Evolutionary conservation across 2,797 vertebrate genomes (phyloP).

Genomic region (Lutjanus campechanus): DNA sequence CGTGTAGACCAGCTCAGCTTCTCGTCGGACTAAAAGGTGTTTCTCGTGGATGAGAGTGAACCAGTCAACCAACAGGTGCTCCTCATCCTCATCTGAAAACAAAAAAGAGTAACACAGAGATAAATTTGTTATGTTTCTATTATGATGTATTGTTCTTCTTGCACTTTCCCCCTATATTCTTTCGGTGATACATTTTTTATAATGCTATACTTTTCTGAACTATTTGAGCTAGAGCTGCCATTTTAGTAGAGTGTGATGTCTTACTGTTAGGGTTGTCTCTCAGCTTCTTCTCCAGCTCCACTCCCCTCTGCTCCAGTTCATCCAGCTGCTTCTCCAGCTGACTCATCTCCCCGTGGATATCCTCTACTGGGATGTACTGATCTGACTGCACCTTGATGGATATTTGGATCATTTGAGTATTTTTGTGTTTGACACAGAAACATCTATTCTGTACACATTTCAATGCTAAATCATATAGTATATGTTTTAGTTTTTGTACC

Average conservation of each 20-base stretch:
- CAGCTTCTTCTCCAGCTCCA: constrained; percentile 94
- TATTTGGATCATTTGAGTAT: constrained; percentile 21
- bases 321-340: constrained; percentile 94
- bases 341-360: constrained; percentile 96
- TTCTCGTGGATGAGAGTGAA: constrained; percentile 99
- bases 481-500: constrained; percentile 79
- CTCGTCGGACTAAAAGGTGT: constrained; percentile 93
- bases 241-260: not conserved
- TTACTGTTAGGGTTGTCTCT: constrained; percentile 90
- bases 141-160: not conserved
- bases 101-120: constrained; percentile 3
- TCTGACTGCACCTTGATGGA: constrained; percentile 94
- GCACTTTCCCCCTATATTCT: not conserved
- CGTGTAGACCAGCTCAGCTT: constrained; percentile 98
- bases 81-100: constrained; percentile 91
- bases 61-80: constrained; percentile 95
- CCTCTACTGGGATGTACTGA: constrained; percentile 95
- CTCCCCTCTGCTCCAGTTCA: constrained; percentile 93
- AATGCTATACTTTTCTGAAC: not conserved
- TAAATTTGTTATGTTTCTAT: not conserved
- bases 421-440: not conserved
- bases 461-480: not conserved
- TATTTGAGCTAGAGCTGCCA: not conserved
- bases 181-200: not conserved
- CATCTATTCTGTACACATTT: not conserved